These are phyloP conservation scores for Drosophila pseudotalamancana DNA, from an alignment of 2,888 invertebrate genomes.

Conservation along the genomic window DNA sequence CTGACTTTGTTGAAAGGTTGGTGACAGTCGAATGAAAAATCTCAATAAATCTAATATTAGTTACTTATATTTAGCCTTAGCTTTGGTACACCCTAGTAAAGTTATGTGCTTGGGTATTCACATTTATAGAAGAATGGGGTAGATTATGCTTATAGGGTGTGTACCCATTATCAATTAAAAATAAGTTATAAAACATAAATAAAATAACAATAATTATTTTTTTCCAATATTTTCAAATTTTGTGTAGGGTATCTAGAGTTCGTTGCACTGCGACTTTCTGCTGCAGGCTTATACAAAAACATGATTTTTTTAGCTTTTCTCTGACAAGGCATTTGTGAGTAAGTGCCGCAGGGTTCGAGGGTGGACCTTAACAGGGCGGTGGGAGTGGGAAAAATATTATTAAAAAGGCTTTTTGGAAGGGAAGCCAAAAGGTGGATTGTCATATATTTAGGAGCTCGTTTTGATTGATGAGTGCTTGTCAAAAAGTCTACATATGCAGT, in stretches of 20 bases:
- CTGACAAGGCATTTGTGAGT: constrained; percentile 59
- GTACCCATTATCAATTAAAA: too few species aligned
- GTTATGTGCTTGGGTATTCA: too few species aligned
- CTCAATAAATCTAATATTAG: too few species aligned
- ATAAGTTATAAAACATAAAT: too few species aligned
- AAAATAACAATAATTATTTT: too few species aligned
- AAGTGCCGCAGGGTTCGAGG: constrained; percentile 41
- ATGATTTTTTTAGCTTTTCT: constrained; percentile 51
- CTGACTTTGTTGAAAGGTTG: background rate
- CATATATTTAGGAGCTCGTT: constrained; percentile 48
- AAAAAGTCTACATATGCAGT: constrained; percentile 54
- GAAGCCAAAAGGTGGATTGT: constrained; percentile 35
- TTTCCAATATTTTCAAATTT: too few species aligned
- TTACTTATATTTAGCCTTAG: too few species aligned
- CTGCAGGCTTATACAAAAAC: constrained; percentile 12
- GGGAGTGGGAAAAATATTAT: constrained; percentile 54
- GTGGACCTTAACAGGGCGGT: constrained; percentile 14
- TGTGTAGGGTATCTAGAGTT: constrained; percentile 21
- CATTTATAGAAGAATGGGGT: too few species aligned
- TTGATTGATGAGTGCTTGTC: constrained; percentile 73
- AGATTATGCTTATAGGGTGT: too few species aligned
- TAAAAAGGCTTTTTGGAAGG: constrained; percentile 69
- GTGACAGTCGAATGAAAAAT: background rate
- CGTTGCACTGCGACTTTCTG: background rate
- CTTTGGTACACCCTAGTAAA: background rate